Percentiles rank a stretch among this genome's conserved stretches.
These are phyloP conservation scores for Exocentrus adspersus DNA, from an alignment of 2,888 invertebrate species.

Conservation along the genomic window DNA sequence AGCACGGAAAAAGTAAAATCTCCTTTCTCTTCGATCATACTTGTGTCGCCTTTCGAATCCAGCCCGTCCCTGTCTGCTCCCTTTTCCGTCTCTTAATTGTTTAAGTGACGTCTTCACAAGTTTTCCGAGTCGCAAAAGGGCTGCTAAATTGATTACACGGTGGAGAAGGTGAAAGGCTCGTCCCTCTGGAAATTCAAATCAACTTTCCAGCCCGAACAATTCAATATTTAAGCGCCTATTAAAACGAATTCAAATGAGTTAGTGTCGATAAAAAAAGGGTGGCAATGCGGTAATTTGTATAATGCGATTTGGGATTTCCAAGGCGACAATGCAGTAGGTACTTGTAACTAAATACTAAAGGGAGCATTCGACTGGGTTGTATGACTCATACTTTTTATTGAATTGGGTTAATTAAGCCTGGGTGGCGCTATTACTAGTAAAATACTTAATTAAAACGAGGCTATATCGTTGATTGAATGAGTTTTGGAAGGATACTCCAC, in stretches of 20 bases:
- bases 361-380: no score
- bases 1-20: no score
- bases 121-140: not conserved
- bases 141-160: constrained; percentile 9
- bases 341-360: no score
- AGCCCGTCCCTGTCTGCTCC: not conserved
- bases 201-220: not conserved
- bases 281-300: not conserved
- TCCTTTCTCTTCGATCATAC: no score
- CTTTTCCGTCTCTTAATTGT: constrained; percentile 9
- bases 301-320: not conserved
- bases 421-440: no score
- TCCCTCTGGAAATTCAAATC: constrained; percentile 5
- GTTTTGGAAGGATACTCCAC: no score
- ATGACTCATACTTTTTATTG: no score
- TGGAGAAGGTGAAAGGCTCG: not conserved
- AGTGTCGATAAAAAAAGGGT: not conserved
- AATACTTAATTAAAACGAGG: no score
- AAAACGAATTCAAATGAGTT: constrained; percentile 5
- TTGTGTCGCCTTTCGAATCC: no score
- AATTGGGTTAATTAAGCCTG: no score
- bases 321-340: no score
- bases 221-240: constrained; percentile 6
- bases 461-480: no score
- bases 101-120: constrained; percentile 17